Evolutionary conservation across 2,888 invertebrate species (phyloP).

Genomic region (Pollenia angustigena): DNA sequence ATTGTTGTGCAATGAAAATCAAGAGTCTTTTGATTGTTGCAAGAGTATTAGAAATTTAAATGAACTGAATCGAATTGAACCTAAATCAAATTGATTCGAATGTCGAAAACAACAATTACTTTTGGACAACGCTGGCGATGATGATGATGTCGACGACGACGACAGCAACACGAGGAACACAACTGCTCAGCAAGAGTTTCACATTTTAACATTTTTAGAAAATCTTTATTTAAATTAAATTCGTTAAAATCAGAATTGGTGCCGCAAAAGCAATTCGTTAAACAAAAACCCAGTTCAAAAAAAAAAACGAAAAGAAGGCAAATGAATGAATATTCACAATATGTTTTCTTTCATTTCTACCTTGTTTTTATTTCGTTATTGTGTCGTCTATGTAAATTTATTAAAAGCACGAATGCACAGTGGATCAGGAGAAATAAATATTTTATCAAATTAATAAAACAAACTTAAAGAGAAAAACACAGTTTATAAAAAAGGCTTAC

Average conservation of each 20-base stretch:
- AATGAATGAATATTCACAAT: conserved; percentile 14
- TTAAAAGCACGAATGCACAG: conserved; percentile 61
- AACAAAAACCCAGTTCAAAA: conserved; percentile 4
- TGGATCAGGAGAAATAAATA: conserved; percentile 5
- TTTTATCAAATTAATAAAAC: neutral
- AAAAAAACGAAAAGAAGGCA: conserved; percentile 10
- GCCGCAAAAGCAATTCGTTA: conserved; percentile 47
- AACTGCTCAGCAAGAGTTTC: conserved; percentile 62
- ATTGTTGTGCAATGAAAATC: too few relatives aligned
- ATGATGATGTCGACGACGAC: neutral
- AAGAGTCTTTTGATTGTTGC: too few relatives aligned
- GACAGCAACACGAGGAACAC: conserved; percentile 46
- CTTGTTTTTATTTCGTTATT: conserved; percentile 39
- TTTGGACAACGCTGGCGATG: conserved; percentile 1
- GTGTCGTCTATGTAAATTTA: conserved; percentile 61
- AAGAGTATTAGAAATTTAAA: neutral
- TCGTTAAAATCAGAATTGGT: conserved; percentile 46
- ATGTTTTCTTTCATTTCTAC: conserved; percentile 22
- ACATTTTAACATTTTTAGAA: conserved; percentile 42
- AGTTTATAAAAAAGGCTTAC: too few relatives aligned
- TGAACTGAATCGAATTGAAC: conserved; percentile 10
- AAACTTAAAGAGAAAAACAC: neutral
- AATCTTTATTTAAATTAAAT: conserved; percentile 45
- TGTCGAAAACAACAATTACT: conserved; percentile 14
- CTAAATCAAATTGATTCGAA: neutral